A percentile compares a stretch with the other conserved stretches of the same genome.
phyloP scores from a whole-genome alignment of 2,113 vertebrate genomes.

The Excalfactoria chinensis region DNA sequence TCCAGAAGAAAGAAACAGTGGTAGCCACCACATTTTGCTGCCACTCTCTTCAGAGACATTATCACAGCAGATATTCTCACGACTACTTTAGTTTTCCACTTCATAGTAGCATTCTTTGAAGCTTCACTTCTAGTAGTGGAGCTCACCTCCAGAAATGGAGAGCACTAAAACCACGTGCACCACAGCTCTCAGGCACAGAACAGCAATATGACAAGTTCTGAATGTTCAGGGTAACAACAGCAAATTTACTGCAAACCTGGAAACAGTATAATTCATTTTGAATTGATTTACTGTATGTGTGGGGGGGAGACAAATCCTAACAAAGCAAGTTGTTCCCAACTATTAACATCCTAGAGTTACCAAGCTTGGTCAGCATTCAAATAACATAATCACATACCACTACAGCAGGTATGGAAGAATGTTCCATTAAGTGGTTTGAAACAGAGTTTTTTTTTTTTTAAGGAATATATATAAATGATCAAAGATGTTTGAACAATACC shows the following conservation, averaged over 20 bases:
- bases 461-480: neutral
- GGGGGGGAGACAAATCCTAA: neutral
- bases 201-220: neutral
- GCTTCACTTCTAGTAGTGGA: neutral
- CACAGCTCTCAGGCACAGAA: neutral
- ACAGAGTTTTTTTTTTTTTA: neutral
- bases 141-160: neutral
- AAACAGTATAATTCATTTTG: neutral
- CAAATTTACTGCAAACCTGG: neutral
- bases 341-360: neutral
- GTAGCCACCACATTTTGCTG: neutral
- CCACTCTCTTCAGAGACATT: neutral
- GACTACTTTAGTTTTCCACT: neutral
- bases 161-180: slow-evolving; percentile 6
- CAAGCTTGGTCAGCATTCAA: slow-evolving; percentile 36
- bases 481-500: neutral
- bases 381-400: neutral
- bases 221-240: neutral
- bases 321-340: neutral
- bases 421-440: neutral
- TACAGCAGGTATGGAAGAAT: neutral
- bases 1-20: neutral
- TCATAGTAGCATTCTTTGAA: neutral
- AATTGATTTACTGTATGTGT: neutral
- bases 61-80: neutral